Base-by-base conservation (phyloP, 2,113 vertebrate genomes). In the Sorex araneus region DNA sequence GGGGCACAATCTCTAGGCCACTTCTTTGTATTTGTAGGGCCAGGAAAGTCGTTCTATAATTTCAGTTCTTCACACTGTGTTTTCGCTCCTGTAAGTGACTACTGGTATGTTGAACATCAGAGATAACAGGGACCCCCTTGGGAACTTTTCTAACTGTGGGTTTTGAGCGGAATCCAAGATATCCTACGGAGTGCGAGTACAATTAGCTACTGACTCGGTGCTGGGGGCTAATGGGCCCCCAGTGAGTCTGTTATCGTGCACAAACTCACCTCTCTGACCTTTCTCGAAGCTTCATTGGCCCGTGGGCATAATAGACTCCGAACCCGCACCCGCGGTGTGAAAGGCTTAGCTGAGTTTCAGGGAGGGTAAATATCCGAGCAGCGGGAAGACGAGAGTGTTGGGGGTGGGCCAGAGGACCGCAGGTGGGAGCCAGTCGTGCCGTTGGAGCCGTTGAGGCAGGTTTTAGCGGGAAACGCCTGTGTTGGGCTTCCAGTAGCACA, bases 151-250 rank as follows among this genome's bases (percentile, higher is more conserved):
- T 70, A 28, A 43, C 8, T 67, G 19, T 36, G 64, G 57, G 54
- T 85, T 87, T 89, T 93, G 73, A 80, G 50, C 25, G 10, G 30
- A 89, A 71, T 66, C 73, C 45, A 18, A 74, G 64, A 67, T 27
- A 43, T 36, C 32, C 8, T 47, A 1, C 30, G 40, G 67, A 16
- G 7, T n/a, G 25, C 67, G n/a, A 6, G n/a, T 85, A 60, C 30
- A 36, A 18, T 79, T 84, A 60, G 12, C 54, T 54, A 13, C 18
- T 54, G 18, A 16, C 50, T 74, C 23, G 25, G 30, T 57, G 84
- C 34, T 86, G 21, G 18, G 25, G 57, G 86, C n/a, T 34, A 43
- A 40, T 90, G 1, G 78, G 74, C 70, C 10, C 82, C 57, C 36
- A 3, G 30, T 2, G 1, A 76, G 25, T n/a, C 43, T n/a, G 0